phyloP scores from a whole-genome alignment of 2,888 invertebrate genomes.

The Fragum fragum region DNA sequence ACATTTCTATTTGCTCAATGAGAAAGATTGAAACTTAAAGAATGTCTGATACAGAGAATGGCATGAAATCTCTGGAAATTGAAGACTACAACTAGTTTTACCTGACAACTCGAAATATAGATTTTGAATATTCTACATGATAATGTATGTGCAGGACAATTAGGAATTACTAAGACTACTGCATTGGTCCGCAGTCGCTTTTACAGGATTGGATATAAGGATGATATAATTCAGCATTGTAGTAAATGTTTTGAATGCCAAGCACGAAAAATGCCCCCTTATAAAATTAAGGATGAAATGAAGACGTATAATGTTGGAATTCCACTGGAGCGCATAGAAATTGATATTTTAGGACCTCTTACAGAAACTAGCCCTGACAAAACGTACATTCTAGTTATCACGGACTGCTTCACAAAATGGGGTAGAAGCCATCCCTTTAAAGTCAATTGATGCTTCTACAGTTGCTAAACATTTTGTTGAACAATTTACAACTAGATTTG shows the following conservation, averaged over 20 bases:
- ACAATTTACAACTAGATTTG: constrained; percentile 2
- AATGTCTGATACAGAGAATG: neutral
- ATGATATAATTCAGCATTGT: constrained; percentile 30
- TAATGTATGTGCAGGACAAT: constrained; percentile 37
- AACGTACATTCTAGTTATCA: constrained; percentile 7
- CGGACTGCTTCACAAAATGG: constrained; percentile 21
- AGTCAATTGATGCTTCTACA: neutral
- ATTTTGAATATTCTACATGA: constrained; percentile 15
- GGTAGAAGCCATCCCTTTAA: neutral
- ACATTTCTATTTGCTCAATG: neutral
- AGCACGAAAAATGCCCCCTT: constrained; percentile 28
- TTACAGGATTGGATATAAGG: constrained; percentile 34
- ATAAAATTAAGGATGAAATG: constrained; percentile 38
- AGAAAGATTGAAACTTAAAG: neutral
- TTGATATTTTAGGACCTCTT: neutral
- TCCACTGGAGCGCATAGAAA: constrained; percentile 27
- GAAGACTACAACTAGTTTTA: neutral
- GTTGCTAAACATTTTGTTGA: constrained; percentile 2
- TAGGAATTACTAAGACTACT: constrained; percentile 24
- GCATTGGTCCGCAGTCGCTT: constrained; percentile 10
- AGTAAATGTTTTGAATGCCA: too few relatives aligned
- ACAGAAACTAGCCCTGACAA: neutral
- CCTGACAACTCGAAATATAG: neutral
- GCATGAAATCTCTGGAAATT: neutral
- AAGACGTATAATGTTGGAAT: too few relatives aligned